A percentile compares a stretch with the other conserved stretches of the same genome.
phyloP scores from a whole-genome alignment of 2,888 invertebrate species.

The Caenorhabditis angaria region DNA sequence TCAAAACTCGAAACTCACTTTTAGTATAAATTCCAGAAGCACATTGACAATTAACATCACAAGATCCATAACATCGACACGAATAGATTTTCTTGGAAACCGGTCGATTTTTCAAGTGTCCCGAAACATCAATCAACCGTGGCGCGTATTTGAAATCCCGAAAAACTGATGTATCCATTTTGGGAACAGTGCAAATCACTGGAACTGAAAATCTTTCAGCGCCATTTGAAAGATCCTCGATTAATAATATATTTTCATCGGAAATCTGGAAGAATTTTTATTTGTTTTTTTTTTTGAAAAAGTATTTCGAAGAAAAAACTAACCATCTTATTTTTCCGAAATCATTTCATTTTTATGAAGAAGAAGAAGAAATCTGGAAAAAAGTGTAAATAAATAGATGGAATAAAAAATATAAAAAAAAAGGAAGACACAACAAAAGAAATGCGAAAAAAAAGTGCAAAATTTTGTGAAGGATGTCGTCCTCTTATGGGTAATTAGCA shows the following conservation, averaged over 20 bases:
- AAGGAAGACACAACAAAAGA: background rate
- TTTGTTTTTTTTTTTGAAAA: background rate
- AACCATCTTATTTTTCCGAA: too few relatives aligned
- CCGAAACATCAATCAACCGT: constrained; percentile 37
- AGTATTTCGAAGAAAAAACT: background rate
- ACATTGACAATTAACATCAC: constrained; percentile 19
- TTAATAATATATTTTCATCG: background rate
- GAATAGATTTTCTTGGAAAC: constrained; percentile 5
- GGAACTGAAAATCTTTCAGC: constrained; percentile 50
- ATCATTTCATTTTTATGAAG: too few relatives aligned
- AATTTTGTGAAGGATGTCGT: background rate
- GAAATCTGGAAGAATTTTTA: background rate
- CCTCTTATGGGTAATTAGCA: background rate
- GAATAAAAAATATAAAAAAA: background rate
- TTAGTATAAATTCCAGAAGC: constrained; percentile 1
- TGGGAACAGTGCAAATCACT: constrained; percentile 30
- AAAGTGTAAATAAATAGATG: background rate
- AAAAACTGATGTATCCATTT: constrained; percentile 20
- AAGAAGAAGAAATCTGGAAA: too few relatives aligned
- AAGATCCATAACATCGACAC: background rate
- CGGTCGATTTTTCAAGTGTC: constrained; percentile 13
- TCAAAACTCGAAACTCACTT: background rate
- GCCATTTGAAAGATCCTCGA: constrained; percentile 46
- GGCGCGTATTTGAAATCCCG: constrained; percentile 42
- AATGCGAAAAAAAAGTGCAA: background rate